Evolutionary conservation across 2,113 vertebrate species (phyloP).

Genomic region (Gadus chalcogrammus): DNA sequence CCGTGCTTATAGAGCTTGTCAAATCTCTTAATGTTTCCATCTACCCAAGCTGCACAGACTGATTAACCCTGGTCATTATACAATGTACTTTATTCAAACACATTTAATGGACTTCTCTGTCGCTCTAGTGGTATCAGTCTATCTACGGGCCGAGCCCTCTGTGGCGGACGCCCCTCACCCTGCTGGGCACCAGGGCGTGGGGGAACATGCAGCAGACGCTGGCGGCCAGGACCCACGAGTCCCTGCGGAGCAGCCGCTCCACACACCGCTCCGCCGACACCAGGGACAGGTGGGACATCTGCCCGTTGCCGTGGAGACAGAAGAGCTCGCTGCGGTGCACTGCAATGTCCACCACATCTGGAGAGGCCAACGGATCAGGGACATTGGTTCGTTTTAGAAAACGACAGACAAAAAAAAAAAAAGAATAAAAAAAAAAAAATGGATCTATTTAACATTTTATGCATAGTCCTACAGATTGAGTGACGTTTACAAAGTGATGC

Average conservation of each 20-base stretch:
- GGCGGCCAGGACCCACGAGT: slow-evolving; percentile 83
- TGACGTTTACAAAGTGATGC: background rate
- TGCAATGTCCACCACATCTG: slow-evolving; percentile 86
- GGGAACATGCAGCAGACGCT: slow-evolving; percentile 87
- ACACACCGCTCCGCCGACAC: slow-evolving; percentile 85
- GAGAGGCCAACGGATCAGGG: slow-evolving; percentile 1
- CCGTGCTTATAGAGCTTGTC: no score
- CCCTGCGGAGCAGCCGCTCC: slow-evolving; percentile 86
- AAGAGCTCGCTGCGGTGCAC: slow-evolving; percentile 87
- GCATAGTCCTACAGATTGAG: background rate
- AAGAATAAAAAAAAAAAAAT: background rate
- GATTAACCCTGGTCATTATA: no score
- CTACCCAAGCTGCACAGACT: no score
- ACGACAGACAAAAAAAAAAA: background rate
- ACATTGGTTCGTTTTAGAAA: background rate
- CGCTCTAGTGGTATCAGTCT: no score
- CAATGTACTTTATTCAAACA: no score
- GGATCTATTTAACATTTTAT: background rate
- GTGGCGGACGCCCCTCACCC: slow-evolving; percentile 69
- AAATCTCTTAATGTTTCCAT: no score
- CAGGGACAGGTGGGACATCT: slow-evolving; percentile 84
- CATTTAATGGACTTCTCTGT: no score
- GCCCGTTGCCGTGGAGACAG: slow-evolving; percentile 86
- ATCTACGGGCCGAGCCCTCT: no score
- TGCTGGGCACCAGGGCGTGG: slow-evolving; percentile 76